Evolutionary conservation across 2,113 vertebrate species (phyloP).

Genomic region (Ciconia boyciana): DNA sequence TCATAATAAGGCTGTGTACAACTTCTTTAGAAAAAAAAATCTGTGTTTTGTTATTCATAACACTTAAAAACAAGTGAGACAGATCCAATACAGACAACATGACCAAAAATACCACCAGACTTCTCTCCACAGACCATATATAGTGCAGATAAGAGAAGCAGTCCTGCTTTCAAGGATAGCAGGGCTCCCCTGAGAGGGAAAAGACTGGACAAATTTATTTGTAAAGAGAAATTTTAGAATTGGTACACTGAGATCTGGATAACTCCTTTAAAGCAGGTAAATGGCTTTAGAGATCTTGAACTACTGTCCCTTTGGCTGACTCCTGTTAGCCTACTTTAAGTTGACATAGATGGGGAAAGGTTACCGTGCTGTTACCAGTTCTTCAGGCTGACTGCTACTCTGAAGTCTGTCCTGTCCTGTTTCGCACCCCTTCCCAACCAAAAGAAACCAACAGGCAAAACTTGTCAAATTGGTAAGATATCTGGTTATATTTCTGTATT

Average conservation of each 20-base stretch:
- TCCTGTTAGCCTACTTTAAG: background rate
- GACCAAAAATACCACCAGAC: background rate
- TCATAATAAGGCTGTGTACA: background rate
- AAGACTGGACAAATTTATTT: background rate
- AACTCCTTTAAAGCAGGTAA: background rate
- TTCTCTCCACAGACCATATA: background rate
- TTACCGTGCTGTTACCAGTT: background rate
- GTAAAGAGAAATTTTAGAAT: background rate
- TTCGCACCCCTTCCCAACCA: accelerated
- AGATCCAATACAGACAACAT: background rate
- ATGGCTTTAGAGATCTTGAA: background rate
- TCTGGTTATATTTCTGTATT: background rate
- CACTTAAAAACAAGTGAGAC: background rate
- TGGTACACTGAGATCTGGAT: background rate
- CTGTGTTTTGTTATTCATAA: background rate
- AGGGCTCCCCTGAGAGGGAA: background rate
- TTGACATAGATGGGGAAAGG: background rate
- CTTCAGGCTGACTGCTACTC: background rate
- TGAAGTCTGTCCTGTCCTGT: background rate
- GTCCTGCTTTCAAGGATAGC: background rate
- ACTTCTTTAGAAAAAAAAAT: background rate
- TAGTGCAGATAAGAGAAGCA: background rate
- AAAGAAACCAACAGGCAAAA: background rate
- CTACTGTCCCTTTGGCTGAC: background rate
- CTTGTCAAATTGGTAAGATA: background rate